These are phyloP conservation scores for Harmothoe impar DNA, from an alignment of 2,888 invertebrate species.

Conservation along the genomic window DNA sequence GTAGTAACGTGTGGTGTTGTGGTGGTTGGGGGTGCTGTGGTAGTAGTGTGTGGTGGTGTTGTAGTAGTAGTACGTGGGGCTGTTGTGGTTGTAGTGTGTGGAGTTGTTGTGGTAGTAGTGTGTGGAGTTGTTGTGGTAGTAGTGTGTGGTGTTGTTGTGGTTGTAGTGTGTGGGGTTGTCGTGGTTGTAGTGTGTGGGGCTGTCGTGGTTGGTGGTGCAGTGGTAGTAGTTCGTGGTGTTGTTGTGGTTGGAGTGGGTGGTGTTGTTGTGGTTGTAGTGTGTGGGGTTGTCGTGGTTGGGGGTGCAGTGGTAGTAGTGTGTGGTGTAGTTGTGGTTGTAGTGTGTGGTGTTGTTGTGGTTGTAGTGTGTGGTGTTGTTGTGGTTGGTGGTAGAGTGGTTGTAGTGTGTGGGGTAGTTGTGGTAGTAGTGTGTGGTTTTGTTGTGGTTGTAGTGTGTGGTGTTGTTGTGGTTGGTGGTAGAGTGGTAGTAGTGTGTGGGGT, in stretches of 20 bases:
- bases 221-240: not conserved
- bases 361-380: not conserved
- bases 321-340: constrained; percentile 1
- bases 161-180: not conserved
- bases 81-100: not conserved
- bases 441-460: not conserved
- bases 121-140: not conserved
- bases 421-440: not conserved
- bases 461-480: not conserved
- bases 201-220: not conserved
- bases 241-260: not conserved
- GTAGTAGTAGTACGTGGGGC: not conserved
- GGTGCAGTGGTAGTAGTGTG: not conserved
- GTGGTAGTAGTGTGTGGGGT: not conserved
- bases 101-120: not conserved
- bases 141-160: not conserved
- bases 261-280: not conserved
- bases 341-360: not conserved
- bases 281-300: not conserved
- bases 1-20: not conserved
- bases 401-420: not conserved
- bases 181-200: not conserved
- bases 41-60: not conserved
- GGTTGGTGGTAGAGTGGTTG: not conserved
- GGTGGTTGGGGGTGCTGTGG: not conserved